A percentile compares a stretch with the other conserved stretches of the same genome.
These are phyloP conservation scores for Uloborus diversus DNA, from an alignment of 1,140 invertebrate species.

Conservation along the genomic window DNA sequence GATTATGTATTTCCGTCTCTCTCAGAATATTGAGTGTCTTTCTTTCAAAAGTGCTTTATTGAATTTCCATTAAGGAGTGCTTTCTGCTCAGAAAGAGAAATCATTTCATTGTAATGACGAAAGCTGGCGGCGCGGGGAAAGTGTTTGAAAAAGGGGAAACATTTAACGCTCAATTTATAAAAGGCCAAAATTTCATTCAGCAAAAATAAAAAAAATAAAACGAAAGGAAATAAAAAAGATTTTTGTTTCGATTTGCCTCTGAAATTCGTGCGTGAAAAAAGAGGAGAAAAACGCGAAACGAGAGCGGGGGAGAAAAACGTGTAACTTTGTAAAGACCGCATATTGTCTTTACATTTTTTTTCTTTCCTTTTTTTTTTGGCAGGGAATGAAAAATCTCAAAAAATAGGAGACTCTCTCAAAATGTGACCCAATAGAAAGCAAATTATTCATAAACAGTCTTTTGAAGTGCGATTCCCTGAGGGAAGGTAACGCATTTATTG, in stretches of 20 bases:
- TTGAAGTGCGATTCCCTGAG: conserved; percentile 45
- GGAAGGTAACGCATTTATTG: conserved; percentile 51
- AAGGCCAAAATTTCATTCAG: neutral
- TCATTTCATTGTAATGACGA: neutral
- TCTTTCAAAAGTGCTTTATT: neutral
- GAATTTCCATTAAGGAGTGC: neutral
- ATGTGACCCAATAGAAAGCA: conserved; percentile 50
- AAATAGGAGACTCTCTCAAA: conserved; percentile 43
- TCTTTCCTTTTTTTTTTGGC: neutral
- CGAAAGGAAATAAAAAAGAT: neutral
- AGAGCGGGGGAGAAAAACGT: neutral
- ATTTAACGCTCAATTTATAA: conserved; percentile 6
- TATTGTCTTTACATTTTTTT: conserved; percentile 26
- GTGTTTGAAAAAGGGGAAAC: neutral
- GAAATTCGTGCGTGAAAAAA: neutral
- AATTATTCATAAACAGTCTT: conserved; percentile 54
- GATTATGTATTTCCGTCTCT: too few species aligned
- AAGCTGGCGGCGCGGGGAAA: neutral
- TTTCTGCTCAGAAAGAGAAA: neutral
- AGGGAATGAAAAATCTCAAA: conserved; percentile 6
- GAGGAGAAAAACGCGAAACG: neutral
- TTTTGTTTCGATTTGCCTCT: conserved; percentile 26
- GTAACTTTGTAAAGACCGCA: neutral
- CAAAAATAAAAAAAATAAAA: neutral
- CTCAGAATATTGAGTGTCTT: too few species aligned